These are phyloP conservation scores for Saccopteryx bilineata DNA, from an alignment of 2,113 vertebrate genomes.

Conservation along the genomic window DNA sequence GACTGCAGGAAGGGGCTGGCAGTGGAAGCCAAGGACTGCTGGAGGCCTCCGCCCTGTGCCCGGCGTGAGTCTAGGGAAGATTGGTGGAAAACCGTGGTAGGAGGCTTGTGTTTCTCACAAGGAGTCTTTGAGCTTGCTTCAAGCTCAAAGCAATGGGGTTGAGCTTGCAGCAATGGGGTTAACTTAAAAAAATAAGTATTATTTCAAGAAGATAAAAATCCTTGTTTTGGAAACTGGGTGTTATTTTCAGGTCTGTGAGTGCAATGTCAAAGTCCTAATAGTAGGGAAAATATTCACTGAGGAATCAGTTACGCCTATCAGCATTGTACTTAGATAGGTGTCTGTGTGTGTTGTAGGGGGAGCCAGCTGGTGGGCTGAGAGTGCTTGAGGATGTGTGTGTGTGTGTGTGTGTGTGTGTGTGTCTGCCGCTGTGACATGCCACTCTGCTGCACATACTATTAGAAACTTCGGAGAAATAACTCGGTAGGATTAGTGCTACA, in stretches of 20 bases:
- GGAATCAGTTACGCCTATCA: background rate
- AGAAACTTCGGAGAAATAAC: background rate
- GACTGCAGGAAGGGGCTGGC: background rate
- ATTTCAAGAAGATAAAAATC: conserved; percentile 40
- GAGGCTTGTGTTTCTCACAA: background rate
- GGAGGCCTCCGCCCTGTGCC: background rate
- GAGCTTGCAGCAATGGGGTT: background rate
- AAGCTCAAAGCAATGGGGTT: background rate
- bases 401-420: background rate
- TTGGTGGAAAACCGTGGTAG: background rate
- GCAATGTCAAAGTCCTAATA: background rate
- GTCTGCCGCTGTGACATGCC: background rate
- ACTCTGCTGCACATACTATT: background rate
- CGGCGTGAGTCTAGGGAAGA: background rate
- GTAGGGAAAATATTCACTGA: background rate
- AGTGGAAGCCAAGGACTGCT: background rate
- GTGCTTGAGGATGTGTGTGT: background rate
- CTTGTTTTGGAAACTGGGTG: background rate
- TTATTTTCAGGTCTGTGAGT: conserved; percentile 47
- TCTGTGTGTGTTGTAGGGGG: too few relatives aligned
- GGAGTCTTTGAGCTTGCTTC: background rate
- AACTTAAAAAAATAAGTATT: conserved; percentile 24
- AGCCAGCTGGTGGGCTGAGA: background rate
- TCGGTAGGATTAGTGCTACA: background rate
- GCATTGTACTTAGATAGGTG: too few relatives aligned